Evolutionary conservation across 35 echinoderm and acorn worm genomes (phyloP).

Genomic region (Amphiura filiformis): DNA sequence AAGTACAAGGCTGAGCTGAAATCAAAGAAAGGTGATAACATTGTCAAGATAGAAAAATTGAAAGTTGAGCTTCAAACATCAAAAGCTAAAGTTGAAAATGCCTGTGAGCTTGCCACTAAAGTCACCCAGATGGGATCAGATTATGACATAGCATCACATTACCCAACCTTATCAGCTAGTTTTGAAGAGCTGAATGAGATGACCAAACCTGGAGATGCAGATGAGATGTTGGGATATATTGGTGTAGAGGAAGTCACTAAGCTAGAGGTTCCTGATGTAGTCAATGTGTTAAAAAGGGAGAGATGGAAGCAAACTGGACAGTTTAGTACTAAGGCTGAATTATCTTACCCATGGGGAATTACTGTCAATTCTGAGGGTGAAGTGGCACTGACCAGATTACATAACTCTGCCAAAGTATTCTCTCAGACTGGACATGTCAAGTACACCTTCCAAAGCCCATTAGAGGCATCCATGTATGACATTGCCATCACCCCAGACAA

Average conservation of each 20-base stretch:
- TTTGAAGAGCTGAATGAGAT: too few species aligned
- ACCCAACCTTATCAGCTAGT: too few species aligned
- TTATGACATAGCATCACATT: too few species aligned
- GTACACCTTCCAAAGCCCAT: not conserved
- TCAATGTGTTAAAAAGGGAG: not conserved
- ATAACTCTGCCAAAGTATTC: not conserved
- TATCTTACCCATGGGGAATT: not conserved
- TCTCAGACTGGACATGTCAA: not conserved
- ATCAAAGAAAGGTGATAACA: too few species aligned
- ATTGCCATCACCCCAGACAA: not conserved
- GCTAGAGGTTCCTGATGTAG: not conserved
- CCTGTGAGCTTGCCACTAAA: too few species aligned
- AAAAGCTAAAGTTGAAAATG: too few species aligned
- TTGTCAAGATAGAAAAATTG: too few species aligned
- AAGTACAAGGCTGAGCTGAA: too few species aligned
- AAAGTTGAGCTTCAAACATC: too few species aligned
- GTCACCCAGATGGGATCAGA: too few species aligned
- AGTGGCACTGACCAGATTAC: not conserved
- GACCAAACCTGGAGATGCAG: too few species aligned
- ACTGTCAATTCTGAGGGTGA: not conserved
- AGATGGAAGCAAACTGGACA: not conserved
- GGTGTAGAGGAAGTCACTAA: not conserved
- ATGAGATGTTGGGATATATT: too few species aligned
- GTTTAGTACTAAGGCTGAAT: not conserved
- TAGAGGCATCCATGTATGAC: not conserved